These are phyloP conservation scores for Hemithea aestivaria DNA, from an alignment of 2,888 invertebrate species.

Conservation along the genomic window DNA sequence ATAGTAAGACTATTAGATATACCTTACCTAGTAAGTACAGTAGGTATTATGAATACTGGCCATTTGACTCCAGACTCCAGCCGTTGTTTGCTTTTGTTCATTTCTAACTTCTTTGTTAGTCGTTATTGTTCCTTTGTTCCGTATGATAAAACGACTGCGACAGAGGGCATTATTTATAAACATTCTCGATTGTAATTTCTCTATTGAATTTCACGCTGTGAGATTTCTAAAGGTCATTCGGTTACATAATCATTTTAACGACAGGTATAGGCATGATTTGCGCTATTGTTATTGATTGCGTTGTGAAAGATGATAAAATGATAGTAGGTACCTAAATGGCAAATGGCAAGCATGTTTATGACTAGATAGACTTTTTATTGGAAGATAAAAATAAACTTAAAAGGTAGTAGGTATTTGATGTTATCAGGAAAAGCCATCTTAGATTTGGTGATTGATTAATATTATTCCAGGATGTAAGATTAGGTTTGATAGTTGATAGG, in stretches of 20 bases:
- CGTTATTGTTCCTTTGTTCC: conserved; percentile 68
- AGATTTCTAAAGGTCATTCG: conserved; percentile 28
- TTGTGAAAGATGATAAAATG: conserved; percentile 4
- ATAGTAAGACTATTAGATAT: no score
- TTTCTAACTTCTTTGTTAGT: conserved; percentile 68
- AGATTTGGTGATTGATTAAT: no score
- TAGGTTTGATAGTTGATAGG: no score
- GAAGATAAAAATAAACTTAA: no score
- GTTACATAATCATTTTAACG: conserved; percentile 28
- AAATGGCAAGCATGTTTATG: no score
- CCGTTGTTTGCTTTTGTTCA: conserved; percentile 65
- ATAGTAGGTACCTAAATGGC: no score
- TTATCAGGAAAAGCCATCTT: no score
- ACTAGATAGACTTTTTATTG: no score
- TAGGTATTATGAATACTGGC: conserved; percentile 25
- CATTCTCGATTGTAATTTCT: conserved; percentile 49
- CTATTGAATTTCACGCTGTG: conserved; percentile 33
- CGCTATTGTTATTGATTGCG: conserved; percentile 35
- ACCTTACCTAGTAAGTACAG: no score
- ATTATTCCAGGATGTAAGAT: no score
- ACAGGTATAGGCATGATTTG: conserved; percentile 37
- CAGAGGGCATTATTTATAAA: conserved; percentile 60
- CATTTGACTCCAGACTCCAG: conserved; percentile 42
- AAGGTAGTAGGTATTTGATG: no score
- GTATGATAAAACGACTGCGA: conserved; percentile 50